Base-by-base conservation (phyloP, 1,140 invertebrate genomes). In the Lethrus apterus region DNA sequence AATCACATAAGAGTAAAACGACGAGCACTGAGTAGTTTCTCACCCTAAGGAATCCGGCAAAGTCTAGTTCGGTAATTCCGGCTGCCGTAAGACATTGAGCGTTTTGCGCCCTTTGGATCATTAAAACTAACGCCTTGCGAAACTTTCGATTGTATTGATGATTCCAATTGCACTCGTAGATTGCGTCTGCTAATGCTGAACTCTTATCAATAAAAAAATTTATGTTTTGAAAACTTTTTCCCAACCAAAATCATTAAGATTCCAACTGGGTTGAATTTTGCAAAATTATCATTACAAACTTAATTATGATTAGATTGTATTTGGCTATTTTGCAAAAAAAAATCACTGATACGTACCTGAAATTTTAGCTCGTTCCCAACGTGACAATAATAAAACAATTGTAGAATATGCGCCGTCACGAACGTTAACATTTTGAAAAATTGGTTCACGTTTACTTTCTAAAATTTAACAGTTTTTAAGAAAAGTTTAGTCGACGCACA, bases 331-430 rank as follows among this genome's bases (percentile, higher is more conserved):
- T 13, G 13, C 2, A 14, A 2, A 2, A 17, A 33, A 11, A 5
- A 2, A 19, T 36, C 21, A 8, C 7, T 21, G 13, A 21, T 1
- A 30, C n/a, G 13, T 30, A 42, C 40, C 11, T 42, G 21, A 15
- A 14, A 29, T 2, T 21, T 29, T 42, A 42, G 15, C 8, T 15
- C 4, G 3, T 42, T 11, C 3, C 40, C 40, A 29, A 21, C 40
- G 15, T 26, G 29, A 17, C 40, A 42, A 29, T 42, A 42, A 42
- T 29, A 42, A n/a, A 42, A 42, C 18, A 26, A 29, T 29, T 42
- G 40, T 1, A 24, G 14, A 10, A 42, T n/a, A 9, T 42, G 40
- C 24, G 40, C 40, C 2, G 24, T 24, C 3, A 24, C 21, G 17
- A 26, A 42, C 40, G 23, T 42, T 5, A 42, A 3, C 40, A 42